Conservation (phyloP, 2,113 vertebrate species). For the Rhynchomys soricoides region DNA sequence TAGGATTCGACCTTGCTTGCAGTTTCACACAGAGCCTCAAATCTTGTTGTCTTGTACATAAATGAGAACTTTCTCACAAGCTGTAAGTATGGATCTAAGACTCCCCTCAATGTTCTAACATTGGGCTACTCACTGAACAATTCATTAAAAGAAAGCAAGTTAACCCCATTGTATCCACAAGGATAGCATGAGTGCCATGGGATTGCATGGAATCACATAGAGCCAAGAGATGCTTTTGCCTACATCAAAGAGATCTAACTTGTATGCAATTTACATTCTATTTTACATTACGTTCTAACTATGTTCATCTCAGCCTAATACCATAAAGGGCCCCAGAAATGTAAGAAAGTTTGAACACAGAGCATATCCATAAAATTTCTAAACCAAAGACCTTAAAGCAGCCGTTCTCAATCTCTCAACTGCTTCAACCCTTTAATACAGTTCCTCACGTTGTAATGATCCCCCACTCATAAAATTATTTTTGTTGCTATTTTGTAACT, state of each 20-base stretch:
- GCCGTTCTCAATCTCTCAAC: not conserved
- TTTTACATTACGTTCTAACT: not conserved
- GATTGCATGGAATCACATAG: not conserved
- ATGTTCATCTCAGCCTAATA: not conserved
- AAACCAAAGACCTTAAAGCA: not conserved
- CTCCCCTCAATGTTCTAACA: not conserved
- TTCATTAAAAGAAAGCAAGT: not conserved
- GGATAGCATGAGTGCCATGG: not conserved
- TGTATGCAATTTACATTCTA: too few species aligned
- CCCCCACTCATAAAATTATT: not conserved
- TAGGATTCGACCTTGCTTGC: constrained; percentile 9
- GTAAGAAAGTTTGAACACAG: not conserved
- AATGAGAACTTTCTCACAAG: constrained; percentile 2
- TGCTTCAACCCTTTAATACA: not conserved
- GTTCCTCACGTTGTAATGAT: not conserved
- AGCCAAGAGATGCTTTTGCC: not conserved
- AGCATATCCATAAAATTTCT: not conserved
- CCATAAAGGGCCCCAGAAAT: not conserved
- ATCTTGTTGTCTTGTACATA: not conserved
- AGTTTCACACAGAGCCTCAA: constrained; percentile 33
- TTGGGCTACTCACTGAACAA: not conserved
- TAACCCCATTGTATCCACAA: not conserved
- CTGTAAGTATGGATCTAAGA: not conserved
- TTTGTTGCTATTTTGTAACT: not conserved
- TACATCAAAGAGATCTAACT: not conserved